Percentiles rank a stretch among this genome's conserved stretches.
Conservation (phyloP, 2,888 invertebrate species). For the Spisula solida region DNA sequence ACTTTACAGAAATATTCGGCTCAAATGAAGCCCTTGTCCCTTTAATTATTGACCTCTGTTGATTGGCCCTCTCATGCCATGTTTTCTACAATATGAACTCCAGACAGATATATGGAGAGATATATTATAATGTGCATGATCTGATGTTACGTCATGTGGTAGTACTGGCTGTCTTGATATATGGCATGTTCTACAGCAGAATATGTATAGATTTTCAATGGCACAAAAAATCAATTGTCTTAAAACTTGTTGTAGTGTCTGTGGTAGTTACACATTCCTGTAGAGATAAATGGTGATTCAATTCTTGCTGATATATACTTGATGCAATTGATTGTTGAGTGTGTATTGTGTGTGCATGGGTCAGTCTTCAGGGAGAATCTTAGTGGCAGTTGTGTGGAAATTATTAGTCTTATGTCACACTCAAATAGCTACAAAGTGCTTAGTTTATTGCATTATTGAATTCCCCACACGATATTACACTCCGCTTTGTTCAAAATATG, state of each 20-base stretch:
- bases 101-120: not conserved
- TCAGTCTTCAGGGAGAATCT: not conserved
- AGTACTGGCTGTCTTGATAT: not conserved
- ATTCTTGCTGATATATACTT: not conserved
- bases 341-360: not conserved
- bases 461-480: not conserved
- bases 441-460: not conserved
- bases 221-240: not conserved
- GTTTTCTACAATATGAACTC: too few species aligned
- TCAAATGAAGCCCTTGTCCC: too few species aligned
- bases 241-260: not conserved
- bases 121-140: not conserved
- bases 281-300: not conserved
- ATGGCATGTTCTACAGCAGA: not conserved
- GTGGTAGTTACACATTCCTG: slow-evolving; percentile 12
- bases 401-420: not conserved
- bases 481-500: not conserved
- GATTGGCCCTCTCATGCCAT: too few species aligned
- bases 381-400: not conserved
- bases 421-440: not conserved
- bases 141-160: not conserved
- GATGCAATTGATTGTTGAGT: not conserved
- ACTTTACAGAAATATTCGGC: too few species aligned
- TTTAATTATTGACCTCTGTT: too few species aligned
- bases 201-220: slow-evolving; percentile 16